These are phyloP conservation scores for Cryptocheilus praepositus DNA, from an alignment of 2,888 invertebrate genomes.

Conservation along the genomic window DNA sequence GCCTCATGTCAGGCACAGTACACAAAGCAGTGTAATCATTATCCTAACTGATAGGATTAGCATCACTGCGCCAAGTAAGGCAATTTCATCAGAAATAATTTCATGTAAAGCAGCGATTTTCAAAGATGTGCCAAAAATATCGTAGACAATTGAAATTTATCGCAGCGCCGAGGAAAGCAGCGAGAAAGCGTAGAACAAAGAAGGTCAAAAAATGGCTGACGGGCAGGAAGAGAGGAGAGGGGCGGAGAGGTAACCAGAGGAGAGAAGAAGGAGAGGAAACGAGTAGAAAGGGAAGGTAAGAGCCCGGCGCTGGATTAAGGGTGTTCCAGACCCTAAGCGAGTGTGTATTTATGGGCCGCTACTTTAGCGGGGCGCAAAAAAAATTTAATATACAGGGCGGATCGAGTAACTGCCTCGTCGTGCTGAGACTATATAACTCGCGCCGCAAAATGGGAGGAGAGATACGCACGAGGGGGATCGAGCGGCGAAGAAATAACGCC, in stretches of 20 bases:
- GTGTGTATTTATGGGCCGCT: constrained; percentile 30
- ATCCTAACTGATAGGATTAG: too few relatives aligned
- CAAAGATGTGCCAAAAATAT: too few relatives aligned
- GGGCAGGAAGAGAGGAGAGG: not conserved
- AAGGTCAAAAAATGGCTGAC: not conserved
- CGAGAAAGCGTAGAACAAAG: too few relatives aligned
- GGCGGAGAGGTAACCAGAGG: too few relatives aligned
- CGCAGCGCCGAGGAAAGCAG: too few relatives aligned
- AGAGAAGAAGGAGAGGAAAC: not conserved
- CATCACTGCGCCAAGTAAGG: too few relatives aligned
- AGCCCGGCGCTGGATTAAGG: constrained; percentile 28
- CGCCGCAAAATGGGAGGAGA: not conserved
- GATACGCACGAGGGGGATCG: not conserved
- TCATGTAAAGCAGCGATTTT: too few relatives aligned
- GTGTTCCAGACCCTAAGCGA: constrained; percentile 23
- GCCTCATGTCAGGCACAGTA: too few relatives aligned
- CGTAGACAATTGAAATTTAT: too few relatives aligned
- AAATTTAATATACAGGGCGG: constrained; percentile 39
- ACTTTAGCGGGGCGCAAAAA: constrained; percentile 19
- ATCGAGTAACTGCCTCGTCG: constrained; percentile 20
- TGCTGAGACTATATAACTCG: constrained; percentile 23
- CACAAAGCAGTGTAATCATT: too few relatives aligned
- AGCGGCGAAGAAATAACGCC: not conserved
- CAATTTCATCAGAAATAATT: too few relatives aligned
- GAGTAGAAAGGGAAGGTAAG: constrained; percentile 17